These are phyloP conservation scores for Nannoperca australis DNA, from an alignment of 2,797 vertebrate species.

Conservation along the genomic window DNA sequence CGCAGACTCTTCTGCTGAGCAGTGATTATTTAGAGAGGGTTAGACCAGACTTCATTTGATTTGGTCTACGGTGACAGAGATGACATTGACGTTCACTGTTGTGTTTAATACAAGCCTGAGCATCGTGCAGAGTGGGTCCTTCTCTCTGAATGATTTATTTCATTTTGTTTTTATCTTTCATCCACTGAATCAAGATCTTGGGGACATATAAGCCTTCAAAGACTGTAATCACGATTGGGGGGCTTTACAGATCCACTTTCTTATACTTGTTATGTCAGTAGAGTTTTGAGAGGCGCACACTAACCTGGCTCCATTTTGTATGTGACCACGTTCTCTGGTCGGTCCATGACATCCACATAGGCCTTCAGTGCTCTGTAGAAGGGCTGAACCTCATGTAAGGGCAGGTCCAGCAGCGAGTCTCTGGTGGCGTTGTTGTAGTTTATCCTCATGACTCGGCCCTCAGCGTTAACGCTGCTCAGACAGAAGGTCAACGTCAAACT, in stretches of 20 bases:
- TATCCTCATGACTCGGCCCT: conserved; percentile 86
- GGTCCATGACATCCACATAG: conserved; percentile 89
- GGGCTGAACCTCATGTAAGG: conserved; percentile 89
- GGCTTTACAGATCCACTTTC: background rate
- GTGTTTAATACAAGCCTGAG: background rate
- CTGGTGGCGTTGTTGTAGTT: conserved; percentile 97
- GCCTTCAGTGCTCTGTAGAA: conserved; percentile 92
- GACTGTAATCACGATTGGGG: no score
- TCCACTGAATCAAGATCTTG: background rate
- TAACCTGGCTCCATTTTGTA: conserved; percentile 94
- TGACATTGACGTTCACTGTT: background rate
- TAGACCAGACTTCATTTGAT: conserved; percentile 18
- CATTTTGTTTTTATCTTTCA: background rate
- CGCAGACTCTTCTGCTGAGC: background rate
- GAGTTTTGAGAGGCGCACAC: conserved; percentile 35
- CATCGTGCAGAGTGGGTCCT: background rate
- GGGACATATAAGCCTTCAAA: no score
- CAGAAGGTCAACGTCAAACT: background rate
- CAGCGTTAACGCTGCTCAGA: conserved; percentile 85
- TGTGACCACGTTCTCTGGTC: conserved; percentile 85
- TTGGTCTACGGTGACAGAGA: conserved; percentile 9
- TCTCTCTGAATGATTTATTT: background rate
- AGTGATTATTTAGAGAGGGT: conserved; percentile 21
- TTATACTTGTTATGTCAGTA: background rate
- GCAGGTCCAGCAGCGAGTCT: conserved; percentile 91